These are phyloP conservation scores for Conomelus anceps DNA, from an alignment of 2,888 invertebrate genomes.

Conservation along the genomic window DNA sequence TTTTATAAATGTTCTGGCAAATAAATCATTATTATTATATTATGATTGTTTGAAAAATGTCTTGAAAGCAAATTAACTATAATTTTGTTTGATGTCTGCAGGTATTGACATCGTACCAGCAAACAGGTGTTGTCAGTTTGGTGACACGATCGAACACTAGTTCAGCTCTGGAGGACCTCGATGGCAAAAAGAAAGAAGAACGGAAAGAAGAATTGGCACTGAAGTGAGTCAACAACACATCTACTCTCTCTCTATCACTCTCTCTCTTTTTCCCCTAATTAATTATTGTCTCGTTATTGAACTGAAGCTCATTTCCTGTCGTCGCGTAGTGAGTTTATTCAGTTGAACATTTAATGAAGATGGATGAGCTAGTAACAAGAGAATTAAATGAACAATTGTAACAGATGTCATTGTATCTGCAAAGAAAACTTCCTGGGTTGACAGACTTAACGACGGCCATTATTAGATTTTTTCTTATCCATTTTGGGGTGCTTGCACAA, in stretches of 20 bases:
- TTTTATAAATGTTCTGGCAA: too few species aligned
- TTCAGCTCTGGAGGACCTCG: constrained; percentile 65
- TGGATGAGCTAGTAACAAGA: background rate
- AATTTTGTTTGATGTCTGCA: constrained; percentile 23
- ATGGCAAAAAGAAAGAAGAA: constrained; percentile 62
- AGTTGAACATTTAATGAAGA: background rate
- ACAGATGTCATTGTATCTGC: background rate
- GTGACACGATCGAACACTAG: constrained; percentile 77
- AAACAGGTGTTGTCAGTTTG: constrained; percentile 46
- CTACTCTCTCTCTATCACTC: background rate
- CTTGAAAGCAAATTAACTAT: too few species aligned
- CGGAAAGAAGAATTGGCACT: constrained; percentile 68
- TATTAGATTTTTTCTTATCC: too few species aligned
- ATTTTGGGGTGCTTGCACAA: too few species aligned
- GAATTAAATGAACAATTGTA: background rate
- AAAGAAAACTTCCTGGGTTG: background rate
- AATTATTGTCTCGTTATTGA: background rate
- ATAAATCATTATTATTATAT: too few species aligned
- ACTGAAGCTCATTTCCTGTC: background rate
- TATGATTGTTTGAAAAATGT: too few species aligned
- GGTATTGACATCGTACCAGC: constrained; percentile 36
- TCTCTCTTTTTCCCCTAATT: background rate
- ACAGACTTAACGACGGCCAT: too few species aligned
- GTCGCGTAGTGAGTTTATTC: background rate
- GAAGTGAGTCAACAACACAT: constrained; percentile 52